Conservation (phyloP, 2,113 vertebrate species). For the Galemys pyrenaicus region DNA sequence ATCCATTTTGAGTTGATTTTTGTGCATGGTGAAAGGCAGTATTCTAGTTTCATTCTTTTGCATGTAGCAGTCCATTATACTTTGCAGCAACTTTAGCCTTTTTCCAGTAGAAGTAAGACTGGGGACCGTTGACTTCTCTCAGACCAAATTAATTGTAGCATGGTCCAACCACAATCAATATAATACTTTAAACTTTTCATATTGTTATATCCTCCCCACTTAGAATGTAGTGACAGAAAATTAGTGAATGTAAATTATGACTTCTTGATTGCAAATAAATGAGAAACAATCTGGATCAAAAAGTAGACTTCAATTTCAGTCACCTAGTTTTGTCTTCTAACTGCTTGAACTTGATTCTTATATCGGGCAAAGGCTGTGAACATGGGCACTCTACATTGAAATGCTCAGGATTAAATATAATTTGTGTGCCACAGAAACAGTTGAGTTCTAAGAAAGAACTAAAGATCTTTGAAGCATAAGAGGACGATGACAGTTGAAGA, state of each 20-base stretch:
- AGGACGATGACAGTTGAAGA: background rate
- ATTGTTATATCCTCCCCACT: conserved; percentile 17
- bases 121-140: background rate
- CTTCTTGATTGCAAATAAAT: conserved; percentile 22
- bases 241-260: conserved; percentile 29
- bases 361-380: background rate
- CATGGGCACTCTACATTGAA: background rate
- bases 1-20: too few relatives aligned
- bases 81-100: conserved; percentile 2
- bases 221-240: conserved; percentile 18
- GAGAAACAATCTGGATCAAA: background rate
- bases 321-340: background rate
- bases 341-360: background rate
- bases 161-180: background rate
- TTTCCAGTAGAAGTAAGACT: conserved; percentile 8
- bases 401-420: background rate
- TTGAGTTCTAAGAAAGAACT: background rate
- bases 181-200: conserved; percentile 45
- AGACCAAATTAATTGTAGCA: background rate
- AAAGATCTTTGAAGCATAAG: background rate
- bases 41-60: too few relatives aligned
- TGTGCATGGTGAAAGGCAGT: too few relatives aligned
- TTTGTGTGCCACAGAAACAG: conserved; percentile 7
- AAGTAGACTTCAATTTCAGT: background rate
- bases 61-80: too few relatives aligned